Evolutionary conservation across 2,888 invertebrate genomes (phyloP), one percentile per base, ranked within the genome.

Genomic region (Tipula vernalis): DNA sequence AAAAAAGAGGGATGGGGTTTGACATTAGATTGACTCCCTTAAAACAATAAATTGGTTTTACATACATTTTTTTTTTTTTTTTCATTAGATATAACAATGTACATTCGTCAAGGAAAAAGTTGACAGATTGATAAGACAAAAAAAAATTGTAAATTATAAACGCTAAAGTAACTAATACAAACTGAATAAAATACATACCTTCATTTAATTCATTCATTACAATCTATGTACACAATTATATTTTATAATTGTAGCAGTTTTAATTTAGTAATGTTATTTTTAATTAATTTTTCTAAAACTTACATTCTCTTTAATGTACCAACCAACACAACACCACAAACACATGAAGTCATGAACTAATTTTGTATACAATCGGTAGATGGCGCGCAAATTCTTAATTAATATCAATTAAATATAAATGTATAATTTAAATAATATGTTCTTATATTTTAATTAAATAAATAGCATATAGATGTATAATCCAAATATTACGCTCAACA

Each of bases 261-360:
- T 71, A 71, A 71, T 71, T 71, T 71, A 71, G 28, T 8, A 71
- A 71, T 13, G 10, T 28, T 28, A 18, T 18, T 71, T 71, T 28
- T 71, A 10, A 28, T 28, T 28, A 28, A 71, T 10, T 57, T 71
- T 71, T 28, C 8, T 12, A 28, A 51, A 71, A 71, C 71, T 71
- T 71, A 71, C 71, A 71, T 71, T 71, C 71, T 71, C 71, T 71
- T 71, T 71, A 71, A 71, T 71, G 71, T 71, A 71, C 71, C 71
- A 71, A 71, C 71, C 71, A 71, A 71, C 71, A 71, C 71, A 71
- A 71, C 71, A 71, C 71, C 15, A 51, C 51, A 57, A 57, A 57
- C 57, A 57, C 28, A 28, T 28, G 28, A 28, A 28, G 28, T 28
- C 71, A 71, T 28, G 28, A 71, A 71, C 71, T 71, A 71, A 71